Conservation (phyloP, 2,113 vertebrate genomes). For the Erpornis zantholeuca region DNA sequence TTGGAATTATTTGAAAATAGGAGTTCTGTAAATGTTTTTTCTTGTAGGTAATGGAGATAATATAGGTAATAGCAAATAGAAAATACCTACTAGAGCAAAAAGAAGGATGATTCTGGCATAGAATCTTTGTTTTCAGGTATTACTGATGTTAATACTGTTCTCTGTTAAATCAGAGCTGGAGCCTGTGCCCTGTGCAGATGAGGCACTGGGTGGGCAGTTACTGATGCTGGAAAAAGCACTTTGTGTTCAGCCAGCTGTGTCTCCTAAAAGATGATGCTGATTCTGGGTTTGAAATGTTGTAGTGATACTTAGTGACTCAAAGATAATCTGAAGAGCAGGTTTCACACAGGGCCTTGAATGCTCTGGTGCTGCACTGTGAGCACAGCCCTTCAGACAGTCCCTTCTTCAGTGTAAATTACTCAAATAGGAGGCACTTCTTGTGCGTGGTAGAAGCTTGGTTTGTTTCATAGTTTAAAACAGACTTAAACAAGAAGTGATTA, state of each 20-base stretch:
- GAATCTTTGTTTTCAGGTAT: neutral
- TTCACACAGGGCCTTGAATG: neutral
- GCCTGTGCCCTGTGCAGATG: neutral
- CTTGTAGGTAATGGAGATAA: neutral
- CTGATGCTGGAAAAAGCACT: neutral
- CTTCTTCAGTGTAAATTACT: neutral
- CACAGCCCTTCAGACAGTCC: neutral
- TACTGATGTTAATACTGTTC: neutral
- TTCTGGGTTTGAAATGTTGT: neutral
- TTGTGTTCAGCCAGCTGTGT: fast-evolving
- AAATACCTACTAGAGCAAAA: neutral
- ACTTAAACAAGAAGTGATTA: neutral
- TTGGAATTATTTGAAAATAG: neutral
- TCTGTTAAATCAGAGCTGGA: neutral
- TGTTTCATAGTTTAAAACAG: neutral
- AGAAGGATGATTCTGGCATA: neutral
- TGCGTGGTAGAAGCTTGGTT: neutral
- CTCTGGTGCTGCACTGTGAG: neutral
- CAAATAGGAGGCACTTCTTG: neutral
- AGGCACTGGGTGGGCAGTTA: neutral
- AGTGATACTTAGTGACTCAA: neutral
- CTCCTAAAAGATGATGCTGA: fast-evolving
- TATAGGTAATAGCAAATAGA: neutral
- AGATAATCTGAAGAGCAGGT: fast-evolving
- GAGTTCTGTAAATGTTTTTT: neutral